These are phyloP conservation scores for Rhagoletis zephyria DNA, from an alignment of 1,140 invertebrate genomes.

Conservation along the genomic window DNA sequence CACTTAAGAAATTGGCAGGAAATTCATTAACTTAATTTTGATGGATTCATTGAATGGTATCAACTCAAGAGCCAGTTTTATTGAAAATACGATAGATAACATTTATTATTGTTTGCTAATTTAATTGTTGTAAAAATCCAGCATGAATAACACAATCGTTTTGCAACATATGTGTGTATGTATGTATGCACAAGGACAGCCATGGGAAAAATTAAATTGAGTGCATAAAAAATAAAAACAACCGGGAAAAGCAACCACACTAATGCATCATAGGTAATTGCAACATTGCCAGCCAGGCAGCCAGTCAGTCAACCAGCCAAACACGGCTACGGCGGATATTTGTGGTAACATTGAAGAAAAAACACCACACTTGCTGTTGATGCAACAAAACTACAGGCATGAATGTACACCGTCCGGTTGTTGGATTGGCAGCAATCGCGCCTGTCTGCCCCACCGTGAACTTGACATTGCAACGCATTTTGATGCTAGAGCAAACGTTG, in stretches of 20 bases:
- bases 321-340: background rate
- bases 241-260: background rate
- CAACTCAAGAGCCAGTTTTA: background rate
- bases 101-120: background rate
- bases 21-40: background rate
- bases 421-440: background rate
- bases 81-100: background rate
- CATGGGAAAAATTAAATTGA: background rate
- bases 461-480: slow-evolving; percentile 41
- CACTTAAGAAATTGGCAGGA: background rate
- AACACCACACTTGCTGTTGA: background rate
- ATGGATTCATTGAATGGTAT: background rate
- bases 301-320: no score
- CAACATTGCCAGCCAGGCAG: background rate
- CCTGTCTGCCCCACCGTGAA: background rate
- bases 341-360: background rate
- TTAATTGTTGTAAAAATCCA: background rate
- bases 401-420: slow-evolving; percentile 6
- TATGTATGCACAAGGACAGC: background rate
- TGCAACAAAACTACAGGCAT: background rate
- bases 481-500: slow-evolving; percentile 1
- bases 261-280: background rate
- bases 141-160: background rate
- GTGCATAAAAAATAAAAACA: background rate
- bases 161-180: background rate